phyloP scores from a whole-genome alignment of 2,113 vertebrate genomes.

The Dinomys branickii region DNA sequence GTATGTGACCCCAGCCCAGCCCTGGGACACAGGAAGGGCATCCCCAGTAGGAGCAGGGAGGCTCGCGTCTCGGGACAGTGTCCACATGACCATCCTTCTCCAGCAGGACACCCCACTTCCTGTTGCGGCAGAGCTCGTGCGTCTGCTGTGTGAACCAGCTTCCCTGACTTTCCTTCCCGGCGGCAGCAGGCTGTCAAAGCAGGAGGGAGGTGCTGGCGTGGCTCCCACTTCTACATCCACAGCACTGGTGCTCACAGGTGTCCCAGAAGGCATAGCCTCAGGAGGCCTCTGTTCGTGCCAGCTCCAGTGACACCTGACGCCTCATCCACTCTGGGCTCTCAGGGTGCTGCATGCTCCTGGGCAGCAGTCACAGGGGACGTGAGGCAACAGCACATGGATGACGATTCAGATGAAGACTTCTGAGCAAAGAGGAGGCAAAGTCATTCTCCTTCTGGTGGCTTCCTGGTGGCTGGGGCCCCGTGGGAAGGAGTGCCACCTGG shows the following conservation, averaged over 20 bases:
- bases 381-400: background rate
- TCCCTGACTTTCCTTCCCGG: background rate
- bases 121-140: background rate
- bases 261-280: rapidly evolving
- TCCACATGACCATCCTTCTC: rapidly evolving
- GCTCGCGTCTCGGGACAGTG: rapidly evolving
- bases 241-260: rapidly evolving
- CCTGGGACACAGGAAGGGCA: background rate
- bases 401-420: rapidly evolving
- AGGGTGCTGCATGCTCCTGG: rapidly evolving
- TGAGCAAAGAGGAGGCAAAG: background rate
- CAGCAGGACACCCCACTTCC: background rate
- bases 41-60: background rate
- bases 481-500: rapidly evolving
- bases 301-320: too few relatives aligned
- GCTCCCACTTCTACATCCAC: rapidly evolving
- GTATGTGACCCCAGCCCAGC: background rate
- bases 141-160: background rate
- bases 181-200: background rate
- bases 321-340: rapidly evolving
- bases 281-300: rapidly evolving
- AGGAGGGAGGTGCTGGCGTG: rapidly evolving
- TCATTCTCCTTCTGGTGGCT: background rate
- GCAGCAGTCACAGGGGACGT: rapidly evolving
- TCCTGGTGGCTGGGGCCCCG: background rate